A percentile compares a stretch with the other conserved stretches of the same genome.
These are phyloP conservation scores for Drosophila fungiperda DNA, from an alignment of 2,888 invertebrate species.

Conservation along the genomic window DNA sequence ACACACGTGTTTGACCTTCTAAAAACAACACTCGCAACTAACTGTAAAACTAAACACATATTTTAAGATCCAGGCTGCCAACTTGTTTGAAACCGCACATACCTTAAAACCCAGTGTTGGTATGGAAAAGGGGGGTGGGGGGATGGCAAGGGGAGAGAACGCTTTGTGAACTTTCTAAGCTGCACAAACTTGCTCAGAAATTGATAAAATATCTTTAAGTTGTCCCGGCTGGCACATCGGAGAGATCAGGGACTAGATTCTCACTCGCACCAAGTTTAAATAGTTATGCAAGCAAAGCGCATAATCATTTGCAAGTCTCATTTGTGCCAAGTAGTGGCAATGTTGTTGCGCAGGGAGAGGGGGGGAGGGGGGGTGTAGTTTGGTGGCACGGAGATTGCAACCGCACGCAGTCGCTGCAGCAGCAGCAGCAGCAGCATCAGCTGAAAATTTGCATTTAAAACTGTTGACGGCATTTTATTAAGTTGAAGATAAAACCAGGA, in stretches of 20 bases:
- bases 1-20: slow-evolving; percentile 65
- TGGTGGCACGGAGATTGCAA: slow-evolving; percentile 43
- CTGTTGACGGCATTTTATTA: slow-evolving; percentile 81
- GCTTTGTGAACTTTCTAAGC: slow-evolving; percentile 57
- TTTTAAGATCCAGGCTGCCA: slow-evolving; percentile 36
- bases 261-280: slow-evolving; percentile 47
- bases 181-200: slow-evolving; percentile 65
- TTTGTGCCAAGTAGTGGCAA: slow-evolving; percentile 63
- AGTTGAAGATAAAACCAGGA: slow-evolving; percentile 81
- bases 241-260: slow-evolving; percentile 13
- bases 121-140: not conserved
- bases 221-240: slow-evolving; percentile 44
- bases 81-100: slow-evolving; percentile 32
- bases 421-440: slow-evolving; percentile 40
- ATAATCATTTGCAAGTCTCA: slow-evolving; percentile 79
- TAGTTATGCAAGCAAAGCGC: slow-evolving; percentile 59
- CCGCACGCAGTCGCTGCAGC: slow-evolving; percentile 60
- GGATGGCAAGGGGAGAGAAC: slow-evolving; percentile 1
- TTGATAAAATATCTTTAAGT: slow-evolving; percentile 79
- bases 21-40: slow-evolving; percentile 7
- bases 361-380: not conserved
- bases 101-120: slow-evolving; percentile 8
- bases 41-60: slow-evolving; percentile 55
- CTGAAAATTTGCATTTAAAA: slow-evolving; percentile 81
- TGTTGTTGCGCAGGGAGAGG: not conserved